Conservation (phyloP, 2,888 invertebrate species). For the Helobdella robusta region DNA sequence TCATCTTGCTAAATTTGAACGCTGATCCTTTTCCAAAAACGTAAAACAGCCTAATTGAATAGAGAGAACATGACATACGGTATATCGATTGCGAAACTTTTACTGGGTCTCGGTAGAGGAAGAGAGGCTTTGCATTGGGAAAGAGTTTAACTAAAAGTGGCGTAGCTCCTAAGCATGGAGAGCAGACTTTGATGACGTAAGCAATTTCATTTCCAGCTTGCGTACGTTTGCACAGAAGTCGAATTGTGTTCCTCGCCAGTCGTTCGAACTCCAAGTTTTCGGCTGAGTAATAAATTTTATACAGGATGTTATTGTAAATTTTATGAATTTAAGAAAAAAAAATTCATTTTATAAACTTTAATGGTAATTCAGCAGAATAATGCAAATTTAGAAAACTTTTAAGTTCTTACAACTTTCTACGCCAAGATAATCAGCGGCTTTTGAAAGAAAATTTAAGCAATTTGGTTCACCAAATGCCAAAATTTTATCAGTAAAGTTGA, state of each 20-base stretch:
- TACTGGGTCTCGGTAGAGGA: conserved; percentile 29
- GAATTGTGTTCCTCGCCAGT: conserved; percentile 15
- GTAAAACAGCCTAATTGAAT: conserved; percentile 19
- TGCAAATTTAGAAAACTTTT: too few species aligned
- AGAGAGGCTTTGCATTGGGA: conserved; percentile 26
- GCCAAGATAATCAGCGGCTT: not conserved
- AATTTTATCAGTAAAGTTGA: conserved; percentile 26
- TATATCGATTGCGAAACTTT: conserved; percentile 28
- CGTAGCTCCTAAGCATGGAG: conserved; percentile 13
- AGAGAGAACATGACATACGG: conserved; percentile 20
- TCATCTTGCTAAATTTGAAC: not conserved
- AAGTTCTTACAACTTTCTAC: too few species aligned
- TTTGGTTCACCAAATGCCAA: conserved; percentile 29
- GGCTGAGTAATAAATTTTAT: too few species aligned
- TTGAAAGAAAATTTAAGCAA: conserved; percentile 22
- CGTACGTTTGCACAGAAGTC: conserved; percentile 28
- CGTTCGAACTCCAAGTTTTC: not conserved
- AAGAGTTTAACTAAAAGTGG: conserved; percentile 20
- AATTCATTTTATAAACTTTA: too few species aligned
- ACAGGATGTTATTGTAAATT: too few species aligned
- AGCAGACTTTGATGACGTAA: conserved; percentile 25
- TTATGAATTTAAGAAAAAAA: too few species aligned
- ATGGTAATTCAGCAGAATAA: too few species aligned
- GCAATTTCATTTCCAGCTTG: not conserved
- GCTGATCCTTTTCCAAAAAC: conserved; percentile 22